A percentile compares a stretch with the other conserved stretches of the same genome.
phyloP scores from a whole-genome alignment of 2,888 invertebrate genomes.

The Acholoe squamosa region DNA sequence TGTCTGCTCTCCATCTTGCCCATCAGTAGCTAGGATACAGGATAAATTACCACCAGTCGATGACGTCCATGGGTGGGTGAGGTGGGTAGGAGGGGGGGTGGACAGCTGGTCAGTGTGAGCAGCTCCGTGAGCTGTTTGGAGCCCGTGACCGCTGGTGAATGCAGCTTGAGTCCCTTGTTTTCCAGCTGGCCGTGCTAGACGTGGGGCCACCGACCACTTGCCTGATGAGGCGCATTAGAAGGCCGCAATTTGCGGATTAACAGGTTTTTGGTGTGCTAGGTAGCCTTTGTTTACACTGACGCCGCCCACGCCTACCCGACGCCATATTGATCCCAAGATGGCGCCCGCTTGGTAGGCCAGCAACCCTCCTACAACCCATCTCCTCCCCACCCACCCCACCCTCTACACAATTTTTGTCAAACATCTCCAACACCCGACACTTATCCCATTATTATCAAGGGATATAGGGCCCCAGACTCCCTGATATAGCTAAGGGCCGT shows the following conservation, averaged over 20 bases:
- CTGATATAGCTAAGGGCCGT: too few species aligned
- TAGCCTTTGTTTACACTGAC: slow-evolving; percentile 15
- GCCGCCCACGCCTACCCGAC: background rate
- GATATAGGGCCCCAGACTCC: too few species aligned
- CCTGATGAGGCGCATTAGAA: slow-evolving; percentile 14
- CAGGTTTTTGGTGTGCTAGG: slow-evolving; percentile 33
- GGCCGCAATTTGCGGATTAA: slow-evolving; percentile 37
- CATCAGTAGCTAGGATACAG: too few species aligned
- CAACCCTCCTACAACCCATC: background rate
- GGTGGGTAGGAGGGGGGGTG: background rate
- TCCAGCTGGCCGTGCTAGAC: background rate
- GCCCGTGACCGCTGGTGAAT: too few species aligned
- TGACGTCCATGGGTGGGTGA: background rate
- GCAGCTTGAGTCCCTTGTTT: background rate
- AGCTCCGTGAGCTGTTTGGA: background rate
- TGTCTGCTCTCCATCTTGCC: too few species aligned
- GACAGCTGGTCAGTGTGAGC: slow-evolving; percentile 19
- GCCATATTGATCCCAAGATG: slow-evolving; percentile 26
- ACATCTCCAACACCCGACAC: too few species aligned
- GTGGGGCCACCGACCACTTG: background rate
- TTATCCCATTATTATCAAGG: too few species aligned
- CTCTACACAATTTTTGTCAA: too few species aligned
- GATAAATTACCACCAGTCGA: too few species aligned
- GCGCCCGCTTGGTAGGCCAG: background rate
- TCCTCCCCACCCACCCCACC: too few species aligned